These are phyloP conservation scores for Agrypnia vestita DNA, from an alignment of 1,140 invertebrate species.

Conservation along the genomic window DNA sequence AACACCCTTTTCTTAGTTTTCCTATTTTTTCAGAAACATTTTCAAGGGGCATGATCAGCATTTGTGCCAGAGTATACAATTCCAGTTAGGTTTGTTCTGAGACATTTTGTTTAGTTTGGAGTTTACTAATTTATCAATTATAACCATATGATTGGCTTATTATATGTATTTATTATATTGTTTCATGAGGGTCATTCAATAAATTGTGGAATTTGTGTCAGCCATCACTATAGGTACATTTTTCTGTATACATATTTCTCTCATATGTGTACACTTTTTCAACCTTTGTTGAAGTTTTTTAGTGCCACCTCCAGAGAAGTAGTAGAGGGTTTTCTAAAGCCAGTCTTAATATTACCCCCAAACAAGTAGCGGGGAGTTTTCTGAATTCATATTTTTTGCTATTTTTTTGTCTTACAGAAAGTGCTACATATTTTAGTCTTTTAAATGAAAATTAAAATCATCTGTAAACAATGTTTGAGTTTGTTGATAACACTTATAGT, in stretches of 20 bases:
- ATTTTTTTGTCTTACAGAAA: no score
- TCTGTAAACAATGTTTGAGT: no score
- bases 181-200: neutral
- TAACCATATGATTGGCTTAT: neutral
- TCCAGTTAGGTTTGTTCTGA: constrained; percentile 47
- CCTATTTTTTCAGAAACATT: constrained; percentile 52
- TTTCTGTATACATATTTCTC: neutral
- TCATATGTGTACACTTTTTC: neutral
- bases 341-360: no score
- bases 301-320: no score
- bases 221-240: no score
- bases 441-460: no score
- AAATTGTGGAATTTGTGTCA: neutral
- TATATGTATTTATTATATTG: neutral
- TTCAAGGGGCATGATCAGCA: constrained; percentile 57
- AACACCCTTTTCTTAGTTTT: constrained; percentile 22
- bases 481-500: no score
- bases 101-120: constrained; percentile 40
- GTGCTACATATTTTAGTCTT: no score
- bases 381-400: no score
- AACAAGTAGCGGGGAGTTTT: no score
- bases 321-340: no score
- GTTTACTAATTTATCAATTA: constrained; percentile 18
- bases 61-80: constrained; percentile 47
- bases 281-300: no score